Conservation (phyloP, 2,888 invertebrate genomes). For the Nudaria mundana region DNA sequence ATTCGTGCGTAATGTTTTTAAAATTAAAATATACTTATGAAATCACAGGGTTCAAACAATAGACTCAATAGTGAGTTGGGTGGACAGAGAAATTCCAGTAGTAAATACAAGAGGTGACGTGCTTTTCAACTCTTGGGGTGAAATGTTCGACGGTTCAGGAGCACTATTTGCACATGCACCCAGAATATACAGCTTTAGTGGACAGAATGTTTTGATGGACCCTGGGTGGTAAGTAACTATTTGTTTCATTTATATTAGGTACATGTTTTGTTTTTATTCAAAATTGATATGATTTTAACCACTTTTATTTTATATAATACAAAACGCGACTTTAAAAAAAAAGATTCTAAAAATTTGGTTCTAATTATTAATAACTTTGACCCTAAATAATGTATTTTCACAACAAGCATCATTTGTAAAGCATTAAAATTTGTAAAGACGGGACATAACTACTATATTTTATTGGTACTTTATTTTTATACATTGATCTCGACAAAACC, state of each 20-base stretch:
- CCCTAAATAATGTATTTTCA: too few species aligned
- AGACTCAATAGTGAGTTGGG: slow-evolving; percentile 93
- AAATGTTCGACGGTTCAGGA: slow-evolving; percentile 94
- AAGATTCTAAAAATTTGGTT: too few species aligned
- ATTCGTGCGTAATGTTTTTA: too few species aligned
- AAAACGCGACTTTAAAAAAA: too few species aligned
- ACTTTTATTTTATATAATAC: too few species aligned
- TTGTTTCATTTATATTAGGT: not conserved
- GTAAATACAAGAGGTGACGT: slow-evolving; percentile 94
- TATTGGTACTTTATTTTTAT: slow-evolving; percentile 12
- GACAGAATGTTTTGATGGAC: slow-evolving; percentile 94
- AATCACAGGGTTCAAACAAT: slow-evolving; percentile 92
- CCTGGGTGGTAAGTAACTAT: slow-evolving; percentile 86
- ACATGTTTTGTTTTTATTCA: too few species aligned
- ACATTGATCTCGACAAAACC: slow-evolving; percentile 26
- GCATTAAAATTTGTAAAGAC: too few species aligned
- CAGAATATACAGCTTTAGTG: slow-evolving; percentile 96
- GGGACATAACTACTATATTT: too few species aligned
- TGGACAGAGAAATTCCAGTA: slow-evolving; percentile 94
- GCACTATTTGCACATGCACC: slow-evolving; percentile 93
- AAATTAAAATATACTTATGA: too few species aligned
- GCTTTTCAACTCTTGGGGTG: slow-evolving; percentile 97
- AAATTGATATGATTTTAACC: too few species aligned
- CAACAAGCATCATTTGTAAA: too few species aligned
- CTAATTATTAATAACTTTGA: too few species aligned